Base-by-base conservation (phyloP, 2,113 vertebrate species). In the Paradisaea rubra region DNA sequence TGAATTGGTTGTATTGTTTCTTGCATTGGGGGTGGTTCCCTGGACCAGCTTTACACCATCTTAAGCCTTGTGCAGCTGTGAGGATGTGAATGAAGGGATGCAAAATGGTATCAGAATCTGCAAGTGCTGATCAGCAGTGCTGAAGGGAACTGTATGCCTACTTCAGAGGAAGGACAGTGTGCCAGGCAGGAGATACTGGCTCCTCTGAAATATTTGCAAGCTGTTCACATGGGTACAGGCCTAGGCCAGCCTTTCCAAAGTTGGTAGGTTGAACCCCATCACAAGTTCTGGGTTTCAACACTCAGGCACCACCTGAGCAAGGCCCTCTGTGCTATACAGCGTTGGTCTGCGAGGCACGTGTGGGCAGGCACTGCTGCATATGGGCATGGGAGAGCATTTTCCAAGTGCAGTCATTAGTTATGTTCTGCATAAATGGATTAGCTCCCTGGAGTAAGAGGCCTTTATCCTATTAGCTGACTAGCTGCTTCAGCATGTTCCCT, bases 381-480 rank as follows among this genome's bases (percentile, higher is more conserved):
- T 5, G 45, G 71, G 28, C 53, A 54, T 15, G 21, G 69, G 50
- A 91, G 45, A 76, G 44, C 3, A 1, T 42, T 86, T 84, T 91
- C 31, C 4, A 11, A 76, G 65, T 0, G 0, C 56, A 25, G 45
- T 42, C n/a, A 33, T 88, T 95, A 70, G 84, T 90, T 78, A 50
- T 9, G 28, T 61, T 64, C 63, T 89, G 10, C 41, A 33, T 85
- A 88, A 94, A 73, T 91, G 44, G 60, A 78, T 89, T 83, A 81
- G 56, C 61, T 92, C 60, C 39, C 44, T 85, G 59, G 59, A 91
- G 52, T 54, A 70, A 89, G 77, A 95, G 47, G n/a, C 47, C 28
- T 82, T 96, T 87, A 73, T 85, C 83, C 33, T 82, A 3, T 71
- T 91, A 95, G 53, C 61, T 74, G 74, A 9, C 78, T 71, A 89